Evolutionary conservation across 2,113 vertebrate species (phyloP), one percentile per base, ranked within the genome.

Genomic region (Zeus faber): DNA sequence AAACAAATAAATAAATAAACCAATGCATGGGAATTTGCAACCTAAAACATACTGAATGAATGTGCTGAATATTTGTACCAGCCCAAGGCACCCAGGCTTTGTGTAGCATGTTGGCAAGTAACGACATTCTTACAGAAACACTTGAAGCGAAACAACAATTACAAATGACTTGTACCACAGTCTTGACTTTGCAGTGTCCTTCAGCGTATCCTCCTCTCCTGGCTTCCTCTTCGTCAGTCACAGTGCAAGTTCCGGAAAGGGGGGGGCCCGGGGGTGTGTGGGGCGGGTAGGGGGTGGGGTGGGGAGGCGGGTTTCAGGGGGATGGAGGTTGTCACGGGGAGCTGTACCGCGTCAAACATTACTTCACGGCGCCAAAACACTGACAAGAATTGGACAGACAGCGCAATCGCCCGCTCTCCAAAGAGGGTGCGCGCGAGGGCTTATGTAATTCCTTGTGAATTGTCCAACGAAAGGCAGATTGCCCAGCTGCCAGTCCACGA

Each of bases 51-150:
- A 44, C 11, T 44, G 41, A 68, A 17, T 49, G 52, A 72, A 73
- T 44, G 81, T 79, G 84, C 81, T 74, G 79, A 85, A 85, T 82
- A 64, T 80, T 67, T 51, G 77, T 73, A 85, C 88, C 89, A 85
- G 90, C 89, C 92, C 88, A 85, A 92, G 92, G 91, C 91, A 91
- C 89, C 84, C 89, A 88, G 91, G 91, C 92, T 76, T 90, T 77
- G 90, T 74, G 74, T 85, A 89, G 85, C 76, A 83, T 82, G 84
- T 90, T 87, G 91, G 92, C 92, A 90, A 86, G 85, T 84, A 83
- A 90, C 62, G 54, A 85, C 80, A 85, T 90, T 88, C 84, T 79
- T 75, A 87, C 83, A 83, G 81, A 80, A 87, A 85, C 74, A 88
- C 77, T 72, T 72, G 61, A 85, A 87, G 84, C 85, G 11, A 44